Base-by-base conservation (phyloP, 2,797 vertebrate species). In the Pangasius djambal region DNA sequence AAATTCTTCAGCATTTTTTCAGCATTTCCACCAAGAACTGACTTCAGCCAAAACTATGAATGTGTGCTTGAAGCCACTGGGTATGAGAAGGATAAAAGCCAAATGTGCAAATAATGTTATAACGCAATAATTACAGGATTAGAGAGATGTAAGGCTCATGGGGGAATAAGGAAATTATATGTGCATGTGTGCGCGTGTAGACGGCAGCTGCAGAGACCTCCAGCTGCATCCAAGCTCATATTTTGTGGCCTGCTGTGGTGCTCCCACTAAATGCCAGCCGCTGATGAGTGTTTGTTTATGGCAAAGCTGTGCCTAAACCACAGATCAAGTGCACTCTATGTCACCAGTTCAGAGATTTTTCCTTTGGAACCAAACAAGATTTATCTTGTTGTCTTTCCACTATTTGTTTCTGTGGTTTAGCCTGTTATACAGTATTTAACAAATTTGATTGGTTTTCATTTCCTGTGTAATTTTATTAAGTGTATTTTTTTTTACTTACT, bases 231-330 rank as follows among this genome's bases (percentile, higher is more conserved):
- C 52, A 44, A 82, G 77, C 88, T 89, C 88, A 86, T 86, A 81
- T 55, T 89, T 89, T 59, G 85, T 89, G 78, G 67, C 88, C 78
- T 86, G 88, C 88, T 89, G 88, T 87, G 88, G 69, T n/a, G 22
- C 57, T 86, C 50, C 85, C 28, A 50, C 69, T 87, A 89, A 86
- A 89, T 89, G 78, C 85, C 85, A 89, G 67, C 40, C 55, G 31
- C 88, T 89, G 77, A 89, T 86, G 84, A 86, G 84, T 82, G 84
- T 89, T 89, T 86, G 88, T 86, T 86, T 82, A 72, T 85, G 84
- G 52, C 77, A n/a, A 40, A 72, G 79, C 61, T 63, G 50, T 20
- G 7, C 61, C 88, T 86, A 84, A 79, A 63, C 57, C 83, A 79
- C 25, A 69, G 72, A 86, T 61, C 69, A 75, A 75, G 34, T n/a